These are phyloP conservation scores for Chaetodon trifascialis DNA, from an alignment of 2,113 vertebrate genomes.

Conservation along the genomic window DNA sequence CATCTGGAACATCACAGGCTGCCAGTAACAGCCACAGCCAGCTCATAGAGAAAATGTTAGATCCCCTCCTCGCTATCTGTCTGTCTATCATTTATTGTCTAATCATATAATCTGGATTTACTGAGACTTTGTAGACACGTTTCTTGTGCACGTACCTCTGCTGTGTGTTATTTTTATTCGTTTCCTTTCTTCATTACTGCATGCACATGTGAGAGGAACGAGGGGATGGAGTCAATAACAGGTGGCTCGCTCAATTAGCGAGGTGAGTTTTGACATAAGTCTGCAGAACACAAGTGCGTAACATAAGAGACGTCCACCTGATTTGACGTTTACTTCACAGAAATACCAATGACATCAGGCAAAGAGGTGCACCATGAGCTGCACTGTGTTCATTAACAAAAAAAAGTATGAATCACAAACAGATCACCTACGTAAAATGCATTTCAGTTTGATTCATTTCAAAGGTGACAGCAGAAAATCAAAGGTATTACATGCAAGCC, in stretches of 20 bases:
- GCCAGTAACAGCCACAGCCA: constrained; percentile 34
- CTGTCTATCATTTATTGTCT: not conserved
- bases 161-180: not conserved
- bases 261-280: not conserved
- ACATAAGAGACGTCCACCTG: not conserved
- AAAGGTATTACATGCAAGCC: not conserved
- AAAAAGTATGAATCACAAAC: too few relatives aligned
- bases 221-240: not conserved
- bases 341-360: too few relatives aligned
- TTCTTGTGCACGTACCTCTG: not conserved
- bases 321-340: too few relatives aligned
- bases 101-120: too few relatives aligned
- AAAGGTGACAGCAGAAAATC: not conserved
- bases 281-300: not conserved
- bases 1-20: constrained; percentile 65
- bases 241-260: not conserved
- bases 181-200: not conserved
- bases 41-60: constrained; percentile 34
- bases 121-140: too few relatives aligned
- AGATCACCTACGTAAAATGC: not conserved
- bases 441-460: not conserved
- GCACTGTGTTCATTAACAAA: too few relatives aligned
- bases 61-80: not conserved
- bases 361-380: too few relatives aligned
- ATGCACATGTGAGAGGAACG: not conserved